Percentiles rank a stretch among this genome's conserved stretches.
phyloP scores from a whole-genome alignment of 2,113 vertebrate species.

The Osmerus eperlanus region DNA sequence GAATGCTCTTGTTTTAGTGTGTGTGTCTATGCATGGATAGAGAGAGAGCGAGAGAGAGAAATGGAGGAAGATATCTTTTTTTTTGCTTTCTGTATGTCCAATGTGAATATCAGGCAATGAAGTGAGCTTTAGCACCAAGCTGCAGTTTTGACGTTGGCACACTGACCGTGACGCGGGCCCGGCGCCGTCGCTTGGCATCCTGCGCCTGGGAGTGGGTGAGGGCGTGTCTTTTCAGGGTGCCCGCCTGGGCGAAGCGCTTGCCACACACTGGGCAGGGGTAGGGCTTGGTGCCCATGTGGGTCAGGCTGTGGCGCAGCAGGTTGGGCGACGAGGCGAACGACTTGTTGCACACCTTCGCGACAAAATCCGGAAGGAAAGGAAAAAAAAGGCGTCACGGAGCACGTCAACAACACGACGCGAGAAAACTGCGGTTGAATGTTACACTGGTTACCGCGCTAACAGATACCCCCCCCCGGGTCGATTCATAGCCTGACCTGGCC shows the following conservation, averaged over 20 bases:
- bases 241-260: slow-evolving; percentile 76
- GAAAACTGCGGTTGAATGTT: not conserved
- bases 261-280: slow-evolving; percentile 78
- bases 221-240: slow-evolving; percentile 84
- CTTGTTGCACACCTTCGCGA: slow-evolving; percentile 77
- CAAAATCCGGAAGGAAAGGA: not conserved
- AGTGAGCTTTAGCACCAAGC: too few species aligned
- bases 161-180: slow-evolving; percentile 3
- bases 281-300: slow-evolving; percentile 78
- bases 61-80: too few species aligned
- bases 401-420: slow-evolving; percentile 6
- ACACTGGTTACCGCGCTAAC: too few species aligned
- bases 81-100: too few species aligned
- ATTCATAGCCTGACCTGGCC: too few species aligned
- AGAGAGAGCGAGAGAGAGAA: too few species aligned
- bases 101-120: too few species aligned
- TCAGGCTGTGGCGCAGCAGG: slow-evolving; percentile 84
- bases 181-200: not conserved
- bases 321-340: slow-evolving; percentile 86
- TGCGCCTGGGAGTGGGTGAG: slow-evolving; percentile 63
- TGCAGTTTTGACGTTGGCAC: too few species aligned
- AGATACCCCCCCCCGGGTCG: too few species aligned
- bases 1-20: too few species aligned
- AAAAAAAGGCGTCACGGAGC: too few species aligned
- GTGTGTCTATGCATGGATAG: too few species aligned